Conservation (phyloP, 2,113 vertebrate genomes). For the Microtus montanus region DNA sequence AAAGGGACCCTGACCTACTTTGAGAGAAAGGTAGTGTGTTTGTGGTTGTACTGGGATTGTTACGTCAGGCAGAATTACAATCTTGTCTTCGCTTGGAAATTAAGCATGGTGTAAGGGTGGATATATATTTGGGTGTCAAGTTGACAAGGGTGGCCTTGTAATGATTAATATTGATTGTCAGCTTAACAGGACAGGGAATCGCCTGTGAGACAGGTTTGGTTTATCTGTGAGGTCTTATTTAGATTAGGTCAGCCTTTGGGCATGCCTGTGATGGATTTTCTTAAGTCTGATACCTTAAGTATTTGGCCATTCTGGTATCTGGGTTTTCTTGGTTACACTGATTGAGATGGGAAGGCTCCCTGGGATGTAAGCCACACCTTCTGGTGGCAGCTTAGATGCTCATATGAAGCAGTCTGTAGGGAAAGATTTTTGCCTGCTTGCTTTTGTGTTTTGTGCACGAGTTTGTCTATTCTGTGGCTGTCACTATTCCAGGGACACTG, state of each 20-base stretch:
- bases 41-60: background rate
- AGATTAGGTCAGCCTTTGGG: background rate
- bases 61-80: background rate
- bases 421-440: background rate
- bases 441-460: background rate
- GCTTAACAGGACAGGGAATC: background rate
- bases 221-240: background rate
- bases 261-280: background rate
- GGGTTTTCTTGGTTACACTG: background rate
- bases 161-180: background rate
- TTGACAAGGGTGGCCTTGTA: background rate
- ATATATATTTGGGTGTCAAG: background rate
- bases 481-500: background rate
- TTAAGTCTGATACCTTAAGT: background rate
- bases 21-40: background rate
- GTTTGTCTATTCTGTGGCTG: background rate
- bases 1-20: background rate
- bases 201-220: background rate
- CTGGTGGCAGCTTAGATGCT: background rate
- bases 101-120: background rate
- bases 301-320: background rate
- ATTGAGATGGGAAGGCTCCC: background rate
- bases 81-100: background rate
- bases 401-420: background rate
- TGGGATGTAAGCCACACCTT: background rate